These are phyloP conservation scores for Salticus scenicus DNA, from an alignment of 2,888 invertebrate species.

Conservation along the genomic window DNA sequence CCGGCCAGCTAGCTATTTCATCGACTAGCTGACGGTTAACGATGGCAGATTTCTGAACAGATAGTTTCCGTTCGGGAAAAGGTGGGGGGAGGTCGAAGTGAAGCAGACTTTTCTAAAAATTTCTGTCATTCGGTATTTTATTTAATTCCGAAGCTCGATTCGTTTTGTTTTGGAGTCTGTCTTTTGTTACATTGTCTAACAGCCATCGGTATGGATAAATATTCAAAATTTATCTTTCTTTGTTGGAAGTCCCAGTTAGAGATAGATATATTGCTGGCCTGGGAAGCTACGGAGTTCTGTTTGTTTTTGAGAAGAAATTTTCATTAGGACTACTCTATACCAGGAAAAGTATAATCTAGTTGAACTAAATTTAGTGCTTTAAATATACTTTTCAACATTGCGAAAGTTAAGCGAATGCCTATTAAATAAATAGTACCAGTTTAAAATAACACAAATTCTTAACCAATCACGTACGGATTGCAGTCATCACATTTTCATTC, in stretches of 20 bases:
- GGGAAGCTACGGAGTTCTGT: background rate
- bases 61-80: constrained; percentile 56
- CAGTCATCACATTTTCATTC: too few species aligned
- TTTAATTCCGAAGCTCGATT: constrained; percentile 62
- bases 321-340: background rate
- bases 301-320: background rate
- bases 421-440: too few species aligned
- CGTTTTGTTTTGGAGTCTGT: constrained; percentile 46
- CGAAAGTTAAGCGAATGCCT: too few species aligned
- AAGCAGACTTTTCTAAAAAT: constrained; percentile 60
- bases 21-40: constrained; percentile 65
- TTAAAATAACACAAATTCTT: too few species aligned
- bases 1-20: constrained; percentile 50
- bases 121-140: constrained; percentile 68
- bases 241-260: constrained; percentile 1
- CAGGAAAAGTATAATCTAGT: background rate
- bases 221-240: constrained; percentile 14
- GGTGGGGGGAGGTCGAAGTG: constrained; percentile 34
- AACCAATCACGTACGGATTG: too few species aligned
- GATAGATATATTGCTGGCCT: background rate
- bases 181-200: constrained; percentile 36
- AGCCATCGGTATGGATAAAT: constrained; percentile 4
- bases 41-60: constrained; percentile 68
- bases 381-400: background rate
- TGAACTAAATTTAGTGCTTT: background rate